A percentile compares a stretch with the other conserved stretches of the same genome.
Evolutionary conservation across 2,888 invertebrate genomes (phyloP).

Genomic region (Opisthograptis luteolata): DNA sequence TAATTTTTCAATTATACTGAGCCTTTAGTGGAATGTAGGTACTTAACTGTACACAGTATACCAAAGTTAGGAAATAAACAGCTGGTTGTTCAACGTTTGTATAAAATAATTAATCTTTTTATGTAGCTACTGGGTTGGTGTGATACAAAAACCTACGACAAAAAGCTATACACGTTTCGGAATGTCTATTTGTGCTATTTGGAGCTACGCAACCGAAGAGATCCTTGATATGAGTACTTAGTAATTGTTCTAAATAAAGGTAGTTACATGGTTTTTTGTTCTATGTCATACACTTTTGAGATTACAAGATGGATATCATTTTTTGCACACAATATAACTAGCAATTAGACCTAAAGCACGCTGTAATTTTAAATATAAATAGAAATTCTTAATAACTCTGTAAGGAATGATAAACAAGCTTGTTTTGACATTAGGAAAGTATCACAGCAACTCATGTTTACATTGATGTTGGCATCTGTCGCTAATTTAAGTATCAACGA

Average conservation of each 20-base stretch:
- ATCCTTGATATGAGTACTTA: constrained; percentile 13
- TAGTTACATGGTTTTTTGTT: constrained; percentile 14
- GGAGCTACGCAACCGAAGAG: constrained; percentile 11
- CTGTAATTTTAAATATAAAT: background rate
- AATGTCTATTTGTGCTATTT: constrained; percentile 10
- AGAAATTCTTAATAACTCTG: too few relatives aligned
- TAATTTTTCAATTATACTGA: constrained; percentile 49
- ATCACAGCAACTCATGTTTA: constrained; percentile 28
- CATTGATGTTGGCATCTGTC: constrained; percentile 19
- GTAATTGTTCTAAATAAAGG: background rate
- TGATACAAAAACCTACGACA: constrained; percentile 14
- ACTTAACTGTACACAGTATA: constrained; percentile 77
- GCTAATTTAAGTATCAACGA: constrained; percentile 44
- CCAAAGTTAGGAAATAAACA: constrained; percentile 83
- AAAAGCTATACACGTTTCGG: background rate
- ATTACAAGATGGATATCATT: constrained; percentile 2
- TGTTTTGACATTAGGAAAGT: background rate
- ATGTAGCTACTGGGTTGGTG: constrained; percentile 39
- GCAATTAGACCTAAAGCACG: background rate
- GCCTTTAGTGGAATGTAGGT: constrained; percentile 63
- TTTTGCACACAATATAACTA: constrained; percentile 8
- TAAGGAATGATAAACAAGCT: background rate
- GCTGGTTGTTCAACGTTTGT: constrained; percentile 61
- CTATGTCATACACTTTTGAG: constrained; percentile 14
- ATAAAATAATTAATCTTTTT: constrained; percentile 47